Evolutionary conservation across 2,888 invertebrate genomes (phyloP), one percentile per base, ranked within the genome.

Genomic region (Luperina nickerlii): DNA sequence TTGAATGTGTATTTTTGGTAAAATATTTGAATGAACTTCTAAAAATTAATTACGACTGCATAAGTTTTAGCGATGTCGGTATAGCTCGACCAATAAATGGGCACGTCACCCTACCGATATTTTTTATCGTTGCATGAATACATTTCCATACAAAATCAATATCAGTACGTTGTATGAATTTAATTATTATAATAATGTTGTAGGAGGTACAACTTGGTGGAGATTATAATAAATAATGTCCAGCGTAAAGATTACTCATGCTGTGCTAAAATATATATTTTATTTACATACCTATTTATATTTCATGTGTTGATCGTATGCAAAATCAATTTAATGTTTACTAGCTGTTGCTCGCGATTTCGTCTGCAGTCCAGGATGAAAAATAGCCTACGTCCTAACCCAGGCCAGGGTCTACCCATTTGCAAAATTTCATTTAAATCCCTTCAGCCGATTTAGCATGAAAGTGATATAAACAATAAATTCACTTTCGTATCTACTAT

Each of bases 131-230:
- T 73, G 70, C 84, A 85, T 85, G 83, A 82, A 90, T 87, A 90
- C 48, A 90, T 90, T 89, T 85, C 72, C 87, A 91, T 90, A 86
- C 68, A 84, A 83, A 91, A 79, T 86, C 85, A 74, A 80, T 81
- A 79, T 69, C 48, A 71, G 79, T 74, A 86, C 87, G 84, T 75
- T 67, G 54, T 54, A 71, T 72, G 90, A 89, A 90, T 90, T 82
- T 86, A 83, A 87, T 86, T 38, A 83, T 81, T 68, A 69, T 73
- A 74, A 81, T 83, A 80, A 81, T 79, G 79, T 75, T 68, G 62
- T 57, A 74, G 32, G 24, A 45, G 51, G 65, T 68, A 76, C 54
- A 24, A 74, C 72, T 57, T 86, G 87, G 48, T 74, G 74, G 83
- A 83, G 79, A 76, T 74, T 60, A 54, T 18, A 57, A 70, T 76